Percentiles rank a stretch among this genome's conserved stretches.
phyloP scores from a whole-genome alignment of 2,797 vertebrate genomes.

The Phalanger gymnotis region DNA sequence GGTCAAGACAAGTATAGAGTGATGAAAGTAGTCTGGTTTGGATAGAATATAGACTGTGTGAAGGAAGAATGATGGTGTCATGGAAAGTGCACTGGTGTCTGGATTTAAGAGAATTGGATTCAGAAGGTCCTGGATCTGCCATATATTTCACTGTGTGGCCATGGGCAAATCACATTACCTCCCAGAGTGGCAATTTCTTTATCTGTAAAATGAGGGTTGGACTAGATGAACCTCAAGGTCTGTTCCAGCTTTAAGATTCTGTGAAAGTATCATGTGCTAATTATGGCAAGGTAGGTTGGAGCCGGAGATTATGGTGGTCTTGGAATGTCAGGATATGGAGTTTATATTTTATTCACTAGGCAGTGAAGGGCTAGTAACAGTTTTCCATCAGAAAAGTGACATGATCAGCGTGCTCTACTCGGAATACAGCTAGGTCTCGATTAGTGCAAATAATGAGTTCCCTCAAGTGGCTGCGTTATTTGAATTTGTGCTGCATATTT shows the following conservation, averaged over 20 bases:
- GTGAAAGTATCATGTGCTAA: not conserved
- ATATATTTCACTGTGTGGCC: not conserved
- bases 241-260: not conserved
- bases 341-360: not conserved
- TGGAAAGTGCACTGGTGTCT: not conserved
- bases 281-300: not conserved
- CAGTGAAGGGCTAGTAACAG: not conserved
- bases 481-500: not conserved
- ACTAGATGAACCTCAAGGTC: not conserved
- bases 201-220: not conserved
- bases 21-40: not conserved
- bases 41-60: not conserved
- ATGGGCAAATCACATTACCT: not conserved
- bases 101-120: not conserved
- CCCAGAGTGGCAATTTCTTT: not conserved
- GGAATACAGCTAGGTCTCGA: not conserved
- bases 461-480: not conserved
- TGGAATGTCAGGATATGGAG: not conserved
- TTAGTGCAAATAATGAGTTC: not conserved
- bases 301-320: not conserved
- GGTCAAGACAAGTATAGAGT: not conserved
- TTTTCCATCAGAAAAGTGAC: not conserved
- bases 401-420: not conserved
- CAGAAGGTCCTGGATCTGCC: not conserved
- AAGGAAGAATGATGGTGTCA: not conserved